These are phyloP conservation scores for Drosophila kokeensis DNA, from an alignment of 2,888 invertebrate species.

Conservation along the genomic window DNA sequence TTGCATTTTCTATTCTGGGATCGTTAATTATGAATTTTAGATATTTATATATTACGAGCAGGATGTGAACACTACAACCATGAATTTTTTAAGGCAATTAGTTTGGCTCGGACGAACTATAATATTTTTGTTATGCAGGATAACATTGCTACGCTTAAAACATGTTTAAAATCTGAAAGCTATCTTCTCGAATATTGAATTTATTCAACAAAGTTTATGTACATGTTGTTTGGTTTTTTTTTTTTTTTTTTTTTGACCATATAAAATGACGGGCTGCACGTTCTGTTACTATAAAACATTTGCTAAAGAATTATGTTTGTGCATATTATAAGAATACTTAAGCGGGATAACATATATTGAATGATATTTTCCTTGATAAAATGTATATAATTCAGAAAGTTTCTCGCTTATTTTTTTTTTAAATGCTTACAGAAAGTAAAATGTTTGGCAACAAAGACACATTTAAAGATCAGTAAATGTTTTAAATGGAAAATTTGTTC, in stretches of 20 bases:
- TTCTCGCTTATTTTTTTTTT: not conserved
- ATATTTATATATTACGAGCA: not conserved
- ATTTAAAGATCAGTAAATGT: not conserved
- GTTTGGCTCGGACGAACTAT: not conserved
- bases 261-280: not conserved
- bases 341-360: not conserved
- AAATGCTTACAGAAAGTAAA: not conserved
- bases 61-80: not conserved
- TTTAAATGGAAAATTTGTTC: not conserved
- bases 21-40: not conserved
- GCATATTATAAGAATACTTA: not conserved
- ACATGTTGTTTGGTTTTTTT: not conserved
- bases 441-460: not conserved
- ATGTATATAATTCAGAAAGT: not conserved
- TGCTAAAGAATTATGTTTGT: not conserved
- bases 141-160: not conserved
- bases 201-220: not conserved
- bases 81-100: not conserved
- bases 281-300: not conserved
- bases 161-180: not conserved
- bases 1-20: not conserved
- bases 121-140: not conserved
- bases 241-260: not conserved
- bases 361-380: not conserved
- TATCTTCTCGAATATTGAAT: not conserved